phyloP scores from a whole-genome alignment of 2,113 vertebrate genomes.

The Oxygymnocypris stewartii region DNA sequence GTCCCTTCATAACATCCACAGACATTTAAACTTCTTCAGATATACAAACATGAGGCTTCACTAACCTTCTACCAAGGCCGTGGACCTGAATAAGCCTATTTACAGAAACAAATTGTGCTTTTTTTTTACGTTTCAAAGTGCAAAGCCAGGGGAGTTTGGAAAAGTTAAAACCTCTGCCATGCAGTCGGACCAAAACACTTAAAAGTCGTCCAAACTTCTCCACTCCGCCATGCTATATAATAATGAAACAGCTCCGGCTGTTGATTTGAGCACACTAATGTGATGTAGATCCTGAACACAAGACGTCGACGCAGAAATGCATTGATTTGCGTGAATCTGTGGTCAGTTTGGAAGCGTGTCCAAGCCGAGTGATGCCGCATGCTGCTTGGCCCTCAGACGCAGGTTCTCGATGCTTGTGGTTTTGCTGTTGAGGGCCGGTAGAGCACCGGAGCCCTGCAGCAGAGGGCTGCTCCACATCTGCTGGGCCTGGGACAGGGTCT shows the following conservation, averaged over 20 bases:
- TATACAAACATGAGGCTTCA: neutral
- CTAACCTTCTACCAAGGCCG: neutral
- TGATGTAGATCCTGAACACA: too few relatives aligned
- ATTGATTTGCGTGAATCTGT: neutral
- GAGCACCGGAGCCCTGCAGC: slow-evolving; percentile 81
- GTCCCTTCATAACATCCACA: slow-evolving; percentile 9
- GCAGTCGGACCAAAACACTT: neutral
- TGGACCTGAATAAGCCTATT: slow-evolving; percentile 12
- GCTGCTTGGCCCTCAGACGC: slow-evolving; percentile 94
- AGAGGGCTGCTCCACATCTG: slow-evolving; percentile 94
- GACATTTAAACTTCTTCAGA: slow-evolving; percentile 11
- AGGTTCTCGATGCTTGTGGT: slow-evolving; percentile 98
- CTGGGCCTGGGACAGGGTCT: slow-evolving; percentile 93
- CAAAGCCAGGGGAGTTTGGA: slow-evolving; percentile 17
- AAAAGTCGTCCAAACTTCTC: neutral
- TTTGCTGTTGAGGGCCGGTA: slow-evolving; percentile 95
- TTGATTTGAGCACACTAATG: neutral
- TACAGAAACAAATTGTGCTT: slow-evolving; percentile 13
- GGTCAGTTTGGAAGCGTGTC: slow-evolving; percentile 93
- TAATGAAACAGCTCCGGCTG: slow-evolving; percentile 8
- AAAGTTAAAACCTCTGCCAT: slow-evolving; percentile 14
- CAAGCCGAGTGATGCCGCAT: slow-evolving; percentile 91
- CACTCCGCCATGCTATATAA: slow-evolving; percentile 10
- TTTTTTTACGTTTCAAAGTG: slow-evolving; percentile 32
- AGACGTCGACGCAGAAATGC: neutral